Conservation (phyloP, 2,113 vertebrate species). For the Plecotus auritus region DNA sequence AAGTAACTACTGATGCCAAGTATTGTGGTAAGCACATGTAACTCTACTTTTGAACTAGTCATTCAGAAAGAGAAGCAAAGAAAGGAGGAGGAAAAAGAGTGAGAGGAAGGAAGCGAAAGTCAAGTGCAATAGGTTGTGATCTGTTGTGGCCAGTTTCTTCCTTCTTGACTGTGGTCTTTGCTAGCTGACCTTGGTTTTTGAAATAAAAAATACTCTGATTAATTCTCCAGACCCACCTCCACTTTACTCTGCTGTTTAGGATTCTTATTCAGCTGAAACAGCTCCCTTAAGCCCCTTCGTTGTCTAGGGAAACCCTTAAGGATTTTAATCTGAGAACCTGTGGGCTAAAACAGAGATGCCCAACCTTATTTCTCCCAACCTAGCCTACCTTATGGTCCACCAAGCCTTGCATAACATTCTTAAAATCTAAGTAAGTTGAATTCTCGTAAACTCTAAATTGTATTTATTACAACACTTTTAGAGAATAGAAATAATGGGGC, state of each 20-base stretch:
- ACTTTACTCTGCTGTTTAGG: neutral
- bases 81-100: neutral
- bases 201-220: neutral
- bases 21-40: neutral
- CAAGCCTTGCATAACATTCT: neutral
- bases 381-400: neutral
- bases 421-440: neutral
- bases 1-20: neutral
- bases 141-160: neutral
- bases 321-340: neutral
- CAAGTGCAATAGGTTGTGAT: neutral
- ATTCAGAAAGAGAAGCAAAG: neutral
- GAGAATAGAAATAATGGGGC: neutral
- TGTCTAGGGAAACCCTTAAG: neutral
- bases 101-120: neutral
- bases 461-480: neutral
- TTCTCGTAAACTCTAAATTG: neutral
- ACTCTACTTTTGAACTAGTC: neutral
- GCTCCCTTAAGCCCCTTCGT: neutral
- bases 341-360: neutral
- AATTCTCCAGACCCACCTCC: neutral
- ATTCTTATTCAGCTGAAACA: neutral
- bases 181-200: neutral
- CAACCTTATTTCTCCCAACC: neutral
- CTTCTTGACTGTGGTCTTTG: neutral